Base-by-base conservation (phyloP, 2,888 invertebrate species). In the Apotomis betuletana region DNA sequence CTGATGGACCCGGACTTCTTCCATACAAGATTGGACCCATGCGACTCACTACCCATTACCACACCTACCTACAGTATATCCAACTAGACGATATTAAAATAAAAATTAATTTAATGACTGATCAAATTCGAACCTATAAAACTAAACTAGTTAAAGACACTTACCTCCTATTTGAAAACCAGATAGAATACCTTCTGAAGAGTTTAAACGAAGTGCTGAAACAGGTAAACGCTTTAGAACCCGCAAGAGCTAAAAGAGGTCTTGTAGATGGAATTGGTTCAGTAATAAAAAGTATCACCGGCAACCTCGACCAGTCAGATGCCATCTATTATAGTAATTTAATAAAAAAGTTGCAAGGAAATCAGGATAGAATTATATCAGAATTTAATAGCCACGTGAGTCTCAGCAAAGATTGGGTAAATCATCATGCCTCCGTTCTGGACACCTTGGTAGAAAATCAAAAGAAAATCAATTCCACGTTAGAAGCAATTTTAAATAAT, bases 161-260 rank as follows among this genome's bases (percentile, higher is more conserved):
- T 3, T 41, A 41, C 41, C 5, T 41, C 3, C 5, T 41, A 41
- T 41, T 41, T 5, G 41, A 41, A 41, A 41, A 3, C 4, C 41
- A 41, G 5, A 41, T 41, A 41, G 41, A 41, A 4, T 4, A 41
- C 5, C 41, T 41, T 5, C 3, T 41, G 5, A 5, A 41, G 3
- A 41, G 5, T 41, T 41, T 41, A 41, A 5, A 8, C 3, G 49
- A 58, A 12, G n/a, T 44, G 15, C 27, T 15, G 10, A 38, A 60
- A 10, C 71, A 71, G 9, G 71, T 74, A 44, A 67, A 73, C 65
- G 70, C 36, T 70, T 69, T 77, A 60, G 71, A 52, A 52, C 41
- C 41, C 5, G 3, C 41, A 3, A 3, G 41, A 41, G 5, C 5
- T 41, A 41, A 5, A 5, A 41, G 52, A 13, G 52, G 52, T 6